Base-by-base conservation (phyloP, 2,113 vertebrate genomes). In the Notarius lentiginosus region DNA sequence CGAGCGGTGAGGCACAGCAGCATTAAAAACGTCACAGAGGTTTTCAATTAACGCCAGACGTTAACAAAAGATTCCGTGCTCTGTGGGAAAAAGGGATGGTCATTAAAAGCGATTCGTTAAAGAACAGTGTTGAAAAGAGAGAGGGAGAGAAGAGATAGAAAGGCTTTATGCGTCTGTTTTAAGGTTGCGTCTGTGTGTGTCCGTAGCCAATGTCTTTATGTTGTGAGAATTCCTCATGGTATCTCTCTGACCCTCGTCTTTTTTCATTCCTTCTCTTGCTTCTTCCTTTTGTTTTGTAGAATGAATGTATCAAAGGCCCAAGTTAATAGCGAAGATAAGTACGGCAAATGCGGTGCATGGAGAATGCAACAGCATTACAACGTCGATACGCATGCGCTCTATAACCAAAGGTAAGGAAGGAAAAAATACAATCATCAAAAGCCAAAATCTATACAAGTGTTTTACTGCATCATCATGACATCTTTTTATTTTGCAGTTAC, bases 271-370 rank as follows among this genome's bases (percentile, higher is more conserved):
- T 89, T 91, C 86, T 92, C 88, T 92, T 85, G 9, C 89, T 90
- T 87, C 89, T 89, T 80, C 87, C 66, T 65, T 87, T 70, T 83
- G 88, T 84, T 84, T 92, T 92, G 8, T 94, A 96, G 95, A 95
- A 96, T 95, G 95, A 95, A 96, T 95, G 94, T 96, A 95, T 95
- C 95, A 93, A 96, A 95, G 94, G 94, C 84, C 94, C 94, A 90
- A 91, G 94, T 96, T 95, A 96, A 96, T 94, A 96, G 94, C 89
- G 95, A 95, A 92, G 95, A 95, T 91, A 95, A 92, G 77, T 92
- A 94, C 91, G 91, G 90, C 94, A 96, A 95, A 95, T 95, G 95
- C 85, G 93, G 94, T 92, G 93, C 94, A 92, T 96, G 95, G 95
- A 96, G 95, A 92, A 96, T 95, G 94, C 95, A 95, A 93, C 95